Evolutionary conservation across 2,797 vertebrate genomes (phyloP).

Genomic region (Periparus ater): DNA sequence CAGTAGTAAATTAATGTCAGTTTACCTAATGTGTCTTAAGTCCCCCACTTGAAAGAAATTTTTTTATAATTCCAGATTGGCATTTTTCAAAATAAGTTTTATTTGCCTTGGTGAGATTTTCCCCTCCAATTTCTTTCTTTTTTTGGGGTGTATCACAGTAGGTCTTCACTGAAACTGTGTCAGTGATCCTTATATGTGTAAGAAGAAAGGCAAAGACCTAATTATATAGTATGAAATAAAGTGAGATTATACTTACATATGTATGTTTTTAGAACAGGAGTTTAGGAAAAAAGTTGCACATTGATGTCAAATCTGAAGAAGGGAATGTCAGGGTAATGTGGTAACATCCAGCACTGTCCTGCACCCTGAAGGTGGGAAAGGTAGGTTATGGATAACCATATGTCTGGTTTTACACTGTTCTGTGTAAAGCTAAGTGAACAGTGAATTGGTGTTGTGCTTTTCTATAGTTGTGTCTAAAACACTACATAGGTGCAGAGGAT

Average conservation of each 20-base stretch:
- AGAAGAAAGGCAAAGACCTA: not conserved
- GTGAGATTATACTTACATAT: not conserved
- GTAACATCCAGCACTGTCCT: not conserved
- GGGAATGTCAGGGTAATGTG: not conserved
- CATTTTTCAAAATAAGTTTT: not conserved
- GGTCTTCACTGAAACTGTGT: not conserved
- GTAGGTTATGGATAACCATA: not conserved
- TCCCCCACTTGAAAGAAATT: not conserved
- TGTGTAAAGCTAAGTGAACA: not conserved
- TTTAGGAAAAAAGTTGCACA: not conserved
- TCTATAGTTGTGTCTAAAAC: not conserved
- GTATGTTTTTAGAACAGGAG: not conserved
- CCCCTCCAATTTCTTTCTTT: not conserved
- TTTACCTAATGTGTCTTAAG: not conserved
- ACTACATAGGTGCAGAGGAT: not conserved
- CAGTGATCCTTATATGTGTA: not conserved
- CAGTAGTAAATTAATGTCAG: not conserved
- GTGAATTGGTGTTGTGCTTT: not conserved
- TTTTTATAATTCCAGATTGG: not conserved
- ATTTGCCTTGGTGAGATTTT: not conserved
- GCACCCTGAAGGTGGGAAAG: not conserved
- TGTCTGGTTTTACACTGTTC: not conserved
- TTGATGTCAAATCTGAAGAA: not conserved
- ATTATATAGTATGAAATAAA: not conserved
- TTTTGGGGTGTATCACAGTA: not conserved